Evolutionary conservation across 2,113 vertebrate species (phyloP).

Genomic region (Buteo buteo): DNA sequence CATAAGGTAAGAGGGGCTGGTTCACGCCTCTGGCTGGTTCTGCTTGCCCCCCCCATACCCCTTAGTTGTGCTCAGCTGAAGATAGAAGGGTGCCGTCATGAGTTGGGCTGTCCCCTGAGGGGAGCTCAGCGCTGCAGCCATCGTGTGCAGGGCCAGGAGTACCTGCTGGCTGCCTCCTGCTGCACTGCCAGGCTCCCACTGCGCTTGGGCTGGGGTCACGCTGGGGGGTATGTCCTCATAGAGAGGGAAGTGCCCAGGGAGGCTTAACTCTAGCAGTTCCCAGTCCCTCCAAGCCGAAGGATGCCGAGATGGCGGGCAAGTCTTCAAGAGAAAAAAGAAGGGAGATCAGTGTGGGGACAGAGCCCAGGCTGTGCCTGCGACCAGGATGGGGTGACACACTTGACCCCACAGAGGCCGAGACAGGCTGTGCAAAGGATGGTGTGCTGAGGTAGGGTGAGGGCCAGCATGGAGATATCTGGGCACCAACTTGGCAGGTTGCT

Average conservation of each 20-base stretch:
- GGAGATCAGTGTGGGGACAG: neutral
- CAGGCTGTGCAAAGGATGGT: neutral
- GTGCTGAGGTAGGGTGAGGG: neutral
- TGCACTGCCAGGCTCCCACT: accelerated
- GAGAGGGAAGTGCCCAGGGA: neutral
- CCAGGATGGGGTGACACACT: accelerated
- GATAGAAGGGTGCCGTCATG: accelerated
- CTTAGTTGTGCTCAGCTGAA: neutral
- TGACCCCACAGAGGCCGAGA: neutral
- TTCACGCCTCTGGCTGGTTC: neutral
- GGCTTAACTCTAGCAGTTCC: neutral
- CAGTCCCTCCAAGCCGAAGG: neutral
- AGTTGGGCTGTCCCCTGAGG: neutral
- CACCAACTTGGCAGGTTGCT: neutral
- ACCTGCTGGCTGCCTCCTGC: neutral
- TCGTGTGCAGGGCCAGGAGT: neutral
- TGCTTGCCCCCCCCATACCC: neutral
- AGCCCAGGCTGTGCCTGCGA: neutral
- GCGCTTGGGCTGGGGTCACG: accelerated
- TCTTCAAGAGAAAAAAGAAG: neutral
- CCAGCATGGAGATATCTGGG: neutral
- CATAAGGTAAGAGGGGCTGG: slow-evolving; percentile 86
- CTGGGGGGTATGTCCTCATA: neutral
- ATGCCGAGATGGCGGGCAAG: neutral
- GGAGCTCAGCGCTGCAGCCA: neutral